These are phyloP conservation scores for Julus scanicus DNA, from an alignment of 2,888 invertebrate genomes.

Conservation along the genomic window DNA sequence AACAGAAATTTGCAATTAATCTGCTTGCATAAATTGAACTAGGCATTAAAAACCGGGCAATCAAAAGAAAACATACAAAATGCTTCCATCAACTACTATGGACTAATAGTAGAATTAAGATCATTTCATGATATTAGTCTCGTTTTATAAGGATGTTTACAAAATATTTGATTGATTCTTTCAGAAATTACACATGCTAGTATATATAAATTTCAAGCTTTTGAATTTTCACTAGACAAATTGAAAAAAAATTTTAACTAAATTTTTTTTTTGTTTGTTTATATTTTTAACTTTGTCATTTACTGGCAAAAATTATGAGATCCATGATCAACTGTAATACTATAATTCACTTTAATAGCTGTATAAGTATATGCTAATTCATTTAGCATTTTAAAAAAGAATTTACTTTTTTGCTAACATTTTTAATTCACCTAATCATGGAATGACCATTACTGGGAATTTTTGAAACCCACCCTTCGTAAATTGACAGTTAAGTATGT, in stretches of 20 bases:
- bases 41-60: neutral
- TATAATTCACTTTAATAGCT: too few relatives aligned
- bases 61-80: neutral
- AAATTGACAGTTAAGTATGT: too few relatives aligned
- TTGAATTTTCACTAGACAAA: too few relatives aligned
- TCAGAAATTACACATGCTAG: neutral
- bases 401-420: too few relatives aligned
- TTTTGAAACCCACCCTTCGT: neutral
- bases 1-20: constrained; percentile 31
- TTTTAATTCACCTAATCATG: neutral
- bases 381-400: too few relatives aligned
- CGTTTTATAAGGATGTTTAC: neutral
- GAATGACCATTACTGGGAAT: neutral
- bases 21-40: neutral
- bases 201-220: too few relatives aligned
- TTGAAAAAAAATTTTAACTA: too few relatives aligned
- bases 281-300: too few relatives aligned
- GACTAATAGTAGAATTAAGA: neutral
- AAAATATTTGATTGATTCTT: neutral
- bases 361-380: too few relatives aligned
- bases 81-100: neutral
- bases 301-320: too few relatives aligned
- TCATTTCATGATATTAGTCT: neutral
- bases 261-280: too few relatives aligned
- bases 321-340: too few relatives aligned